These are phyloP conservation scores for Eupithecia dodoneata DNA, from an alignment of 2,888 invertebrate species.

Conservation along the genomic window DNA sequence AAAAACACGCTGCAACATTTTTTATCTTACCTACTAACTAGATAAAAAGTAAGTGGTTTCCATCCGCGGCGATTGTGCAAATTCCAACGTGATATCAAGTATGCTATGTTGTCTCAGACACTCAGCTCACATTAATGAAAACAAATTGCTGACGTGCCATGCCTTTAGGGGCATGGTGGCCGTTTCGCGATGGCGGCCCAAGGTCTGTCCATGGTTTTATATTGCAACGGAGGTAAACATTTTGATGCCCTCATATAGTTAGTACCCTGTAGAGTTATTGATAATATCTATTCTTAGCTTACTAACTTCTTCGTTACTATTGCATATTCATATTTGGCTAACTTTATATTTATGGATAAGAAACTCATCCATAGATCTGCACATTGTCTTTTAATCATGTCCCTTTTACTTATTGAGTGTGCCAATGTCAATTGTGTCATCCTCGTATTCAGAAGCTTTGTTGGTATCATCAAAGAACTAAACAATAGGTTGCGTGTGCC, in stretches of 20 bases:
- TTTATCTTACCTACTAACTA: neutral
- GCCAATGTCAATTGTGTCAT: slow-evolving; percentile 51
- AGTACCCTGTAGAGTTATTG: neutral
- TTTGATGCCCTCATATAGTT: slow-evolving; percentile 3
- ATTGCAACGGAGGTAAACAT: slow-evolving; percentile 7
- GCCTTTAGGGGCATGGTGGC: slow-evolving; percentile 33
- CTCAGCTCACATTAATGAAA: slow-evolving; percentile 27
- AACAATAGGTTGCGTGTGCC: slow-evolving; percentile 27
- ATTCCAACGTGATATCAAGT: slow-evolving; percentile 17
- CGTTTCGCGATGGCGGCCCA: slow-evolving; percentile 40
- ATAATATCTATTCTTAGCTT: neutral
- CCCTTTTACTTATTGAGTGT: slow-evolving; percentile 32
- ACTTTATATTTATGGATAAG: neutral
- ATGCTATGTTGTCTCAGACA: slow-evolving; percentile 16
- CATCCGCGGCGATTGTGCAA: slow-evolving; percentile 11
- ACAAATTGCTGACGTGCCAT: slow-evolving; percentile 42
- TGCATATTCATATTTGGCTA: neutral
- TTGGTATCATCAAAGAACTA: too few species aligned
- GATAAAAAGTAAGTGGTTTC: neutral
- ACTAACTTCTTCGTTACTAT: neutral
- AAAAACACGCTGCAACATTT: neutral
- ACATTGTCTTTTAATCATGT: slow-evolving; percentile 13
- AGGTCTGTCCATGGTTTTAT: slow-evolving; percentile 24
- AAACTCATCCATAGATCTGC: neutral
- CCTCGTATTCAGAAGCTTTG: slow-evolving; percentile 46